Conservation (phyloP, 2,888 invertebrate genomes). For the Tiliacea citrago region DNA sequence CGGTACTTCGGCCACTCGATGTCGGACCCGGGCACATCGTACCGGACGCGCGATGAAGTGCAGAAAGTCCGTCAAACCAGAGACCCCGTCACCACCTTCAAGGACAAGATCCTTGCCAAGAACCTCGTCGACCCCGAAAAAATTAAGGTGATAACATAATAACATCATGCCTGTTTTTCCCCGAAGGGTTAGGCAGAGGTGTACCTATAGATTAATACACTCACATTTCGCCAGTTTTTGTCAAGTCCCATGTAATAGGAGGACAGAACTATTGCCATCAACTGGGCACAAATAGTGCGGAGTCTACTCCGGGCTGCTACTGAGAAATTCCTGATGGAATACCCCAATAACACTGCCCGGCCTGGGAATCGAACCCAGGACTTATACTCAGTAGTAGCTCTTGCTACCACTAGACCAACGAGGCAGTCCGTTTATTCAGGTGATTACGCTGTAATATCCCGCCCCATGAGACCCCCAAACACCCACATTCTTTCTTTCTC, state of each 20-base stretch:
- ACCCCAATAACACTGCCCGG: neutral
- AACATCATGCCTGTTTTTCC: neutral
- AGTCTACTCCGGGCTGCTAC: neutral
- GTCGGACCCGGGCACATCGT: slow-evolving; percentile 99
- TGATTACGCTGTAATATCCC: neutral
- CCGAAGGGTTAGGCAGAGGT: neutral
- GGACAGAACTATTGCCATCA: neutral
- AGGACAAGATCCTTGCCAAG: slow-evolving; percentile 17
- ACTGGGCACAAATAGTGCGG: neutral
- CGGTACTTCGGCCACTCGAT: slow-evolving; percentile 99
- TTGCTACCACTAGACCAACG: no score
- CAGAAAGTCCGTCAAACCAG: slow-evolving; percentile 20
- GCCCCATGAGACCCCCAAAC: no score
- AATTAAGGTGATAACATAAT: slow-evolving; percentile 22
- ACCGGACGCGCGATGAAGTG: slow-evolving; percentile 77
- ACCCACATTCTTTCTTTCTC: no score
- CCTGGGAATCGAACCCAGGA: no score
- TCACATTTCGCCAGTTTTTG: neutral
- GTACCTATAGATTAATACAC: neutral
- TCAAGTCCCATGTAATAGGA: neutral
- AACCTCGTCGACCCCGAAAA: neutral
- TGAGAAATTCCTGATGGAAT: neutral
- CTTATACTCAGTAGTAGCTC: no score
- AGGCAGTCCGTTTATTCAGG: neutral
- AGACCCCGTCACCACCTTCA: slow-evolving; percentile 27